Percentiles rank a stretch among this genome's conserved stretches.
These are phyloP conservation scores for Drosophila funebris DNA, from an alignment of 1,140 invertebrate species.

Conservation along the genomic window DNA sequence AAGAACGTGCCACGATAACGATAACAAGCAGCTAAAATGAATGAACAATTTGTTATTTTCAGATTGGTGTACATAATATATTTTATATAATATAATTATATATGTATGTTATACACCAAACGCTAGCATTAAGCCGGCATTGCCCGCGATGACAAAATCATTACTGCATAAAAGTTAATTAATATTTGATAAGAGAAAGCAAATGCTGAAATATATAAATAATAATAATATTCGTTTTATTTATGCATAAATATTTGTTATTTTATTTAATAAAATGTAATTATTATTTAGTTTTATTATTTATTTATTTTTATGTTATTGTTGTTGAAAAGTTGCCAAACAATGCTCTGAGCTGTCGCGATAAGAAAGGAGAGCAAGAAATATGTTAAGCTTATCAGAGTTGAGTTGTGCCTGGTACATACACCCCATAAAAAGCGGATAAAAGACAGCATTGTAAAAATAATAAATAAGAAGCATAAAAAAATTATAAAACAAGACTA, in stretches of 20 bases:
- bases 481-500: neutral
- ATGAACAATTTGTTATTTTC: constrained; percentile 2
- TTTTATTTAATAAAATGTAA: too few species aligned
- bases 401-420: constrained; percentile 34
- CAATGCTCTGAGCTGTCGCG: too few species aligned
- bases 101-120: neutral
- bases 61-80: neutral
- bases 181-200: too few species aligned
- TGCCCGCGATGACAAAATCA: neutral
- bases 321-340: neutral
- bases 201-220: too few species aligned
- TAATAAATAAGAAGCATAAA: neutral
- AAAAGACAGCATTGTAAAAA: neutral
- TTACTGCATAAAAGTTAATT: too few species aligned
- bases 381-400: constrained; percentile 26
- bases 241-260: neutral
- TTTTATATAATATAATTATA: neutral
- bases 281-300: neutral
- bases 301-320: neutral
- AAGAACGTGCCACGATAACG: too few species aligned
- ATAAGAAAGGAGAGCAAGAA: constrained; percentile 27
- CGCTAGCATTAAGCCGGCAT: neutral
- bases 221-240: neutral
- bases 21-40: constrained; percentile 1
- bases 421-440: constrained; percentile 31